Evolutionary conservation across 1,140 invertebrate genomes (phyloP).

Genomic region (Trichonephila clavata): DNA sequence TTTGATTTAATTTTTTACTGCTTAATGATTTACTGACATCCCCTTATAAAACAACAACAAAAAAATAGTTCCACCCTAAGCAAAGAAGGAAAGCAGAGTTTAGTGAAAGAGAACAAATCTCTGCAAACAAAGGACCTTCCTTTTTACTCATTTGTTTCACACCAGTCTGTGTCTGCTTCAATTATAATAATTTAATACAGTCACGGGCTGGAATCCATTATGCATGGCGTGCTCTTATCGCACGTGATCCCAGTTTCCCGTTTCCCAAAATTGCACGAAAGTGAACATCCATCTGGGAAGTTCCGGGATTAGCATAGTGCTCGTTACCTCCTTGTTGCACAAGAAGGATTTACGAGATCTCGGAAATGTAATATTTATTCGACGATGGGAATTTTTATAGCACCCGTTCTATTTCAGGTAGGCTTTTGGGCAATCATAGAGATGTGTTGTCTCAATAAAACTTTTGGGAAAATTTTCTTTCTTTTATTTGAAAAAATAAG

Average conservation of each 20-base stretch:
- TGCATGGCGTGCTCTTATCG: not conserved
- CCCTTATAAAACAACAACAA: too few species aligned
- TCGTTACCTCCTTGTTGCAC: not conserved
- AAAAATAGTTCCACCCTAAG: not conserved
- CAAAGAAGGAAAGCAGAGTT: too few species aligned
- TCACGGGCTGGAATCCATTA: not conserved
- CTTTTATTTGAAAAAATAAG: too few species aligned
- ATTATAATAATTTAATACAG: constrained; percentile 39
- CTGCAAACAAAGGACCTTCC: not conserved
- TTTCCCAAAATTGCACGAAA: not conserved
- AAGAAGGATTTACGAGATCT: constrained; percentile 1
- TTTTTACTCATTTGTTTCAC: not conserved
- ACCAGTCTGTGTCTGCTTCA: not conserved
- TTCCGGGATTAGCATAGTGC: constrained; percentile 22
- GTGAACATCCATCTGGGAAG: not conserved
- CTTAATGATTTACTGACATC: too few species aligned
- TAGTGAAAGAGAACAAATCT: not conserved
- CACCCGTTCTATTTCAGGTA: not conserved
- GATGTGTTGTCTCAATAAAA: too few species aligned
- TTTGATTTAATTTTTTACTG: too few species aligned
- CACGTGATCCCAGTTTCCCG: not conserved
- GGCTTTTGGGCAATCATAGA: too few species aligned
- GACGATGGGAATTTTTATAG: not conserved
- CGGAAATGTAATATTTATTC: constrained; percentile 22
- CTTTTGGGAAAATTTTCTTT: too few species aligned